Conservation (phyloP, 1,140 invertebrate species). For the Tetragnatha versicolor region DNA sequence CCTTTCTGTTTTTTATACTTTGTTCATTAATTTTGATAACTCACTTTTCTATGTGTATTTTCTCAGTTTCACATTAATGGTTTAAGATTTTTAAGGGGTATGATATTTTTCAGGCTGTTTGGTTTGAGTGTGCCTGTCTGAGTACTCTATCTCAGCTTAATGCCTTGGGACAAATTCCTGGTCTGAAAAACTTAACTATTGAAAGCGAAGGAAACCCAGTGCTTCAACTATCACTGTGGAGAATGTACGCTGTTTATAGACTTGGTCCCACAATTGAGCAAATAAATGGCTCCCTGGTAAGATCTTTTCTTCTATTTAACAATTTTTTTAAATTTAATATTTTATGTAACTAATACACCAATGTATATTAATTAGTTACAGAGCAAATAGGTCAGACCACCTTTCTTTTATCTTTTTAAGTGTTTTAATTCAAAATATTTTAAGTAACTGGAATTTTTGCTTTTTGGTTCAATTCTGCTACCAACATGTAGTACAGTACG, state of each 20-base stretch:
- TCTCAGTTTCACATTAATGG: no score
- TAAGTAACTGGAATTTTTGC: neutral
- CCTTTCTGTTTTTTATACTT: no score
- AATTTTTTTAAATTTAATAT: no score
- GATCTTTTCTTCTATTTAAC: neutral
- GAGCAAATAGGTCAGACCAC: no score
- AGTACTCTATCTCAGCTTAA: slow-evolving; percentile 42
- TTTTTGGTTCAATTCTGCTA: neutral
- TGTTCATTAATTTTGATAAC: no score
- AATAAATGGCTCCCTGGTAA: slow-evolving; percentile 44
- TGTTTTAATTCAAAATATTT: neutral
- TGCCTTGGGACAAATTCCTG: slow-evolving; percentile 51
- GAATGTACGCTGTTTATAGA: slow-evolving; percentile 50
- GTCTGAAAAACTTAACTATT: slow-evolving; percentile 42
- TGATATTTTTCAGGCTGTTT: slow-evolving; percentile 33
- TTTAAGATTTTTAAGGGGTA: no score
- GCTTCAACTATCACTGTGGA: slow-evolving; percentile 38
- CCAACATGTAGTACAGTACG: neutral
- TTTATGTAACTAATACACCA: neutral
- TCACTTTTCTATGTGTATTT: no score
- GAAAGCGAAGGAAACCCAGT: slow-evolving; percentile 52
- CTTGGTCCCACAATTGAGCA: slow-evolving; percentile 34
- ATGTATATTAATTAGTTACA: neutral
- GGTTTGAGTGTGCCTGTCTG: slow-evolving; percentile 49
- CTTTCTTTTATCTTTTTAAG: no score